A percentile compares a stretch with the other conserved stretches of the same genome.
Conservation (phyloP, 2,113 vertebrate genomes). For the Atherinomorus stipes region DNA sequence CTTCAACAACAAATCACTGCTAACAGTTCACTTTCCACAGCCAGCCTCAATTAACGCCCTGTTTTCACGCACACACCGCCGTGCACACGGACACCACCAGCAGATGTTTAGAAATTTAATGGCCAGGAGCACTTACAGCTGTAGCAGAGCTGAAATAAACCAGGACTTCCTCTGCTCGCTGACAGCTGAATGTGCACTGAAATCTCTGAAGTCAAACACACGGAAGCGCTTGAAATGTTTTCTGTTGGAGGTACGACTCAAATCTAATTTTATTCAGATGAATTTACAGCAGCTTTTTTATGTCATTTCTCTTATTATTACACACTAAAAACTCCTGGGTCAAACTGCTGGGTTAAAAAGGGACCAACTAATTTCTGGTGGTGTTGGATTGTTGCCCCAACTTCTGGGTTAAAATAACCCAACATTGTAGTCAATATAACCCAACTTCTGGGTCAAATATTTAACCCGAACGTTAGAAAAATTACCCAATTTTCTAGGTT, state of each 20-base stretch:
- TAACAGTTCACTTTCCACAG: constrained; percentile 9
- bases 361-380: no score
- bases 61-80: not conserved
- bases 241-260: not conserved
- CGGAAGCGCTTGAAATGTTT: not conserved
- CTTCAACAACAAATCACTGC: constrained; percentile 23
- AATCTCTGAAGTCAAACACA: not conserved
- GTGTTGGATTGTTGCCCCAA: no score
- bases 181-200: constrained; percentile 1
- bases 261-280: constrained; percentile 10
- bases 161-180: constrained; percentile 12
- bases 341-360: no score
- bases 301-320: not conserved
- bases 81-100: constrained; percentile 18
- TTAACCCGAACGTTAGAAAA: no score
- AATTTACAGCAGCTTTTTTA: not conserved
- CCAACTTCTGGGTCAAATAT: no score
- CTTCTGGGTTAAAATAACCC: no score
- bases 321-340: no score
- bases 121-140: constrained; percentile 4
- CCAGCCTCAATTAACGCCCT: constrained; percentile 32
- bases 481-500: no score
- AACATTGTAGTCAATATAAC: no score
- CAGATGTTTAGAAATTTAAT: constrained; percentile 45
- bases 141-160: constrained; percentile 38